Evolutionary conservation across 2,797 vertebrate species (phyloP).

Genomic region (Micromesistius poutassou): DNA sequence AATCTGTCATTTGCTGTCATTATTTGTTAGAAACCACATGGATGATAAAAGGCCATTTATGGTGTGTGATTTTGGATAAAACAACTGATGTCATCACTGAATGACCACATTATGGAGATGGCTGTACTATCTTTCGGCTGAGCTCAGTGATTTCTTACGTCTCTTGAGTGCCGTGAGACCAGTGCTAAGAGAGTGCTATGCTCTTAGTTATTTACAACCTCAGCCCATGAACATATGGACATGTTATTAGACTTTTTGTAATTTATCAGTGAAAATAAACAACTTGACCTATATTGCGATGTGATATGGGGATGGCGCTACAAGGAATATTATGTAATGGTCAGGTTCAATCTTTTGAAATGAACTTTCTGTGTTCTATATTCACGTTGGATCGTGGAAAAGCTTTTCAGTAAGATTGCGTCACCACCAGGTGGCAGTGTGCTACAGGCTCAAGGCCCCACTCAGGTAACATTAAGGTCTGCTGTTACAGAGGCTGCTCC

Average conservation of each 20-base stretch:
- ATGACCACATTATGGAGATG: background rate
- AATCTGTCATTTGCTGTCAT: background rate
- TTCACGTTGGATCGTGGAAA: background rate
- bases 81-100: background rate
- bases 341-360: background rate
- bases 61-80: background rate
- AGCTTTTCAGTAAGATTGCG: background rate
- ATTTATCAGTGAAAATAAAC: background rate
- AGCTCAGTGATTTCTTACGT: background rate
- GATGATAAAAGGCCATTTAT: background rate
- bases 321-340: background rate
- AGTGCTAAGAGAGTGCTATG: background rate
- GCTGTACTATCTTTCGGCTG: too few relatives aligned
- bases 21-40: background rate
- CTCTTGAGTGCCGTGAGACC: background rate
- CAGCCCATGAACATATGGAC: background rate
- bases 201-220: background rate
- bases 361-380: background rate
- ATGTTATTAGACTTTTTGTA: background rate
- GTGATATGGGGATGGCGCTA: background rate
- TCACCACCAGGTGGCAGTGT: constrained; percentile 59
- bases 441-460: background rate
- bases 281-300: background rate
- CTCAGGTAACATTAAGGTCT: background rate
- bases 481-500: background rate